phyloP scores from a whole-genome alignment of 2,888 invertebrate genomes.

The Teinopalpus imperialis region DNA sequence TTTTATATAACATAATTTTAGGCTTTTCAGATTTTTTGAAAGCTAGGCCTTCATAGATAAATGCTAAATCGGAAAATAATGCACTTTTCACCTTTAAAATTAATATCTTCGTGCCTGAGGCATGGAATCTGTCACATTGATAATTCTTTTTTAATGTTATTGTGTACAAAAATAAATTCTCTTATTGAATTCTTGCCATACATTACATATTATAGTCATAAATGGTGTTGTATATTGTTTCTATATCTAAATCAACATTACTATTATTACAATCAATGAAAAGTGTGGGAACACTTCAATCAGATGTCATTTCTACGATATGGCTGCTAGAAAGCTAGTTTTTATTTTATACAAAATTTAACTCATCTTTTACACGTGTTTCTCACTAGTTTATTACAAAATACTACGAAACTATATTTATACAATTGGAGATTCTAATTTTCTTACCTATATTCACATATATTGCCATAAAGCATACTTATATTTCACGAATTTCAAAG shows the following conservation, averaged over 20 bases:
- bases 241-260: background rate
- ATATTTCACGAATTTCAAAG: no score
- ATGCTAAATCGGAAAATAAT: no score
- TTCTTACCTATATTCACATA: conserved; percentile 20
- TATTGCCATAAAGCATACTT: background rate
- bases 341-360: conserved; percentile 7
- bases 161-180: conserved; percentile 23
- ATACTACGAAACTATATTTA: conserved; percentile 18
- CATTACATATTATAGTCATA: conserved; percentile 1
- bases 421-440: conserved; percentile 26
- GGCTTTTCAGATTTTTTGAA: no score
- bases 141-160: background rate
- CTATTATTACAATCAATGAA: no score
- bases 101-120: no score
- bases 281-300: no score
- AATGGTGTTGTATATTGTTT: background rate
- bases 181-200: conserved; percentile 1
- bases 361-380: background rate
- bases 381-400: conserved; percentile 11
- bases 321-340: conserved; percentile 5
- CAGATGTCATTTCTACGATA: background rate
- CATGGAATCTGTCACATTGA: conserved; percentile 1
- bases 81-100: no score
- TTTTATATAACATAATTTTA: no score
- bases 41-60: no score